A percentile compares a stretch with the other conserved stretches of the same genome.
These are phyloP conservation scores for Polietes domitor DNA, from an alignment of 2,888 invertebrate species.

Conservation along the genomic window DNA sequence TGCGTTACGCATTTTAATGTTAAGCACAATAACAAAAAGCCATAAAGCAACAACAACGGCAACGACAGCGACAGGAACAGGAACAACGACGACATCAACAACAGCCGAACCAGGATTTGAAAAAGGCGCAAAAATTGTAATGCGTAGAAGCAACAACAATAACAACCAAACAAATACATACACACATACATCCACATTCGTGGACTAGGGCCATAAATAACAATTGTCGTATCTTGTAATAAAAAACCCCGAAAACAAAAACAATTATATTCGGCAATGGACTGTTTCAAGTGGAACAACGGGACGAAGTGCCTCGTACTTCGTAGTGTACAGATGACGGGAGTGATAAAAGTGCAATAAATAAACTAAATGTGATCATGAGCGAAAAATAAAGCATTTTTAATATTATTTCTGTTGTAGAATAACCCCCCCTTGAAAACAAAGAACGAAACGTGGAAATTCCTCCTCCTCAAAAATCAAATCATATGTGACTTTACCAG, in stretches of 20 bases:
- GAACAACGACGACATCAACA: not conserved
- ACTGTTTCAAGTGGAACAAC: not conserved
- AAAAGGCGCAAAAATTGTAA: slow-evolving; percentile 57
- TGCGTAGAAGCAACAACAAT: slow-evolving; percentile 52
- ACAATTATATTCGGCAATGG: slow-evolving; percentile 12
- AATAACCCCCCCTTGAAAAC: not conserved
- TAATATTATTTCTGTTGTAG: not conserved
- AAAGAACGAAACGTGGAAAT: not conserved
- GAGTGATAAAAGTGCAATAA: slow-evolving; percentile 10
- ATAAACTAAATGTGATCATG: slow-evolving; percentile 12
- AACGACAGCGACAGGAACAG: not conserved
- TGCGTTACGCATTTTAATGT: slow-evolving; percentile 64
- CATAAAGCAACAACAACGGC: not conserved
- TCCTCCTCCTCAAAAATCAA: not conserved
- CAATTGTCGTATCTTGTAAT: slow-evolving; percentile 50
- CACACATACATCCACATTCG: not conserved
- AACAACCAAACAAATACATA: too few species aligned
- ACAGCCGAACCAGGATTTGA: not conserved
- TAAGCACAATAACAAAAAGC: slow-evolving; percentile 24
- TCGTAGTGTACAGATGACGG: not conserved
- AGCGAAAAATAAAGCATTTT: not conserved
- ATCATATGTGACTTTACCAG: slow-evolving; percentile 20
- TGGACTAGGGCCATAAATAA: slow-evolving; percentile 44
- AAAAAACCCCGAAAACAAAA: slow-evolving; percentile 1
- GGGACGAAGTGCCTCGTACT: not conserved